Percentiles rank a stretch among this genome's conserved stretches.
These are phyloP conservation scores for Trochalopteron elliotii DNA, from an alignment of 2,113 vertebrate species.

Conservation along the genomic window DNA sequence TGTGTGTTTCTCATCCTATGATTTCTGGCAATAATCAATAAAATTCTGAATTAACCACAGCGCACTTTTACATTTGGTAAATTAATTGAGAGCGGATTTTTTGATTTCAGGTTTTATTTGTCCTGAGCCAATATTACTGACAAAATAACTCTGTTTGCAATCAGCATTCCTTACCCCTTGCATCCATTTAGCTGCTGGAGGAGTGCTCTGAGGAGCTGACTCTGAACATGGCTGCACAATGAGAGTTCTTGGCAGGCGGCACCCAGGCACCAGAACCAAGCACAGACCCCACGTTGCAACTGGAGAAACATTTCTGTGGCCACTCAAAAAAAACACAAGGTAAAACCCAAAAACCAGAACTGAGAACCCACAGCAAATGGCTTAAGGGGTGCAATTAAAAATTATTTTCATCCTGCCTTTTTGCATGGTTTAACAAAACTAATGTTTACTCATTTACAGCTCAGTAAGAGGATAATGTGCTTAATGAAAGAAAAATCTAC, in stretches of 20 bases:
- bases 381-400: constrained; percentile 73
- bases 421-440: constrained; percentile 83
- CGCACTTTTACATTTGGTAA: not conserved
- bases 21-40: not conserved
- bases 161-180: constrained; percentile 43
- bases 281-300: constrained; percentile 67
- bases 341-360: constrained; percentile 2
- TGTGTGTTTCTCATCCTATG: not conserved
- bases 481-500: constrained; percentile 88
- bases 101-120: not conserved
- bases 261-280: constrained; percentile 59
- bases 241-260: constrained; percentile 72
- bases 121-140: not conserved
- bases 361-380: constrained; percentile 25
- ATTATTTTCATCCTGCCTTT: constrained; percentile 75
- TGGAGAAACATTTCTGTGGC: constrained; percentile 68
- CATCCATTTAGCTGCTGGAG: constrained; percentile 62
- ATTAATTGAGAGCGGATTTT: not conserved
- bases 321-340: constrained; percentile 65
- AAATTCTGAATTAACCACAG: not conserved
- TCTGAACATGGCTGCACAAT: constrained; percentile 64
- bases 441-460: constrained; percentile 86
- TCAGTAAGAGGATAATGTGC: constrained; percentile 87
- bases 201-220: constrained; percentile 65
- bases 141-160: not conserved